Conservation (phyloP, 1,140 invertebrate genomes). For the Schlechtendalia chinensis region DNA sequence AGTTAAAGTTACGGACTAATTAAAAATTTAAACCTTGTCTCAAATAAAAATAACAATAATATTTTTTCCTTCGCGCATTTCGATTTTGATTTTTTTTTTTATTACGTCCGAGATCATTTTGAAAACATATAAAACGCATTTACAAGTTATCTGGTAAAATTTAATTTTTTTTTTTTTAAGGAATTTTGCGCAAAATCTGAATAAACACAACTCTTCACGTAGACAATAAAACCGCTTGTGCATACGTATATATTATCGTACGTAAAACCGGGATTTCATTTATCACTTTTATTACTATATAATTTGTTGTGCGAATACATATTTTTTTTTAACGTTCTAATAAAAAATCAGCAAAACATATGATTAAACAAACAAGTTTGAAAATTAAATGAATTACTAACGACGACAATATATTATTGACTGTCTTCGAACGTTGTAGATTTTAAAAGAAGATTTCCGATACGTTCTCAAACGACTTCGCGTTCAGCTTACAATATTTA, state of each 20-base stretch:
- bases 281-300: conserved; percentile 29
- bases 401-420: not conserved
- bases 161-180: too few species aligned
- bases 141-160: too few species aligned
- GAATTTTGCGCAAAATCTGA: not conserved
- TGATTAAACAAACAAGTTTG: conserved; percentile 26
- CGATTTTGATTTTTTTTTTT: too few species aligned
- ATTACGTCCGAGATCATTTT: too few species aligned
- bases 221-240: not conserved
- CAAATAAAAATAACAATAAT: too few species aligned
- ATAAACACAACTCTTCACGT: not conserved
- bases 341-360: conserved; percentile 21
- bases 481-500: too few species aligned
- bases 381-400: conserved; percentile 32
- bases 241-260: not conserved
- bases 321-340: conserved; percentile 1
- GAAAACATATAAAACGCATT: too few species aligned
- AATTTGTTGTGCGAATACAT: conserved; percentile 8
- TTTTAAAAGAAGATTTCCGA: not conserved
- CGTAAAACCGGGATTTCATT: conserved; percentile 29
- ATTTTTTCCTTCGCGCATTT: too few species aligned
- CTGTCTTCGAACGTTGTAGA: not conserved
- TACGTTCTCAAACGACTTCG: not conserved
- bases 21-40: too few species aligned
- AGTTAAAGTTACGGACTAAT: too few species aligned